These are phyloP conservation scores for Mesocentrotus franciscanus DNA, from an alignment of 53 echinoderm and acorn worm species.

Conservation along the genomic window DNA sequence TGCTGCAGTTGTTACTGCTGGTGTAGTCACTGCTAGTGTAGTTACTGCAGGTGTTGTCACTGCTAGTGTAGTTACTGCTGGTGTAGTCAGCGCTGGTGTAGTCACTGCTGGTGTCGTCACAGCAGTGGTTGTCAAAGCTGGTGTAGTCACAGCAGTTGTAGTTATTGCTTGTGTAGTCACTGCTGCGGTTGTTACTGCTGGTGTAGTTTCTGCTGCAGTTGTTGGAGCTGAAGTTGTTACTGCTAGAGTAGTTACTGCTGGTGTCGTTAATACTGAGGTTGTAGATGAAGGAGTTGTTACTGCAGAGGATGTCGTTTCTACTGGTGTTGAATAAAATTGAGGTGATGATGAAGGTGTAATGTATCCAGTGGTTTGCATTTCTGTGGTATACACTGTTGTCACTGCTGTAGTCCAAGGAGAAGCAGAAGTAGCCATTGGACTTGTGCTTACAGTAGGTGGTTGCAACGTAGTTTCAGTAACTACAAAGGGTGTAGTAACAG, in stretches of 20 bases:
- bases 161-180: conserved; percentile 38
- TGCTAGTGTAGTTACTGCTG: background rate
- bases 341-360: background rate
- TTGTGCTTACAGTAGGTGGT: conserved; percentile 4
- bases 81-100: background rate
- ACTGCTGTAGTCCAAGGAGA: background rate
- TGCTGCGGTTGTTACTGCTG: conserved; percentile 6
- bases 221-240: conserved; percentile 15
- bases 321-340: conserved; percentile 1
- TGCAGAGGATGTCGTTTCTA: background rate
- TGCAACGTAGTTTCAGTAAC: background rate
- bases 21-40: background rate
- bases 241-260: conserved; percentile 66
- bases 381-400: conserved; percentile 44
- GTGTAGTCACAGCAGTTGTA: conserved; percentile 43
- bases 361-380: background rate
- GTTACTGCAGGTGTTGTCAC: background rate
- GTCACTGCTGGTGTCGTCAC: background rate
- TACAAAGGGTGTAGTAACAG: background rate
- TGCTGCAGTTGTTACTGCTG: background rate
- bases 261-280: conserved; percentile 9
- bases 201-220: conserved; percentile 40
- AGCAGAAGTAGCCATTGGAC: conserved; percentile 14
- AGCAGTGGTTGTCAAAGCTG: conserved; percentile 42
- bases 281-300: background rate